Base-by-base conservation (phyloP, 2,113 vertebrate genomes). In the Protomyctophum bolini region DNA sequence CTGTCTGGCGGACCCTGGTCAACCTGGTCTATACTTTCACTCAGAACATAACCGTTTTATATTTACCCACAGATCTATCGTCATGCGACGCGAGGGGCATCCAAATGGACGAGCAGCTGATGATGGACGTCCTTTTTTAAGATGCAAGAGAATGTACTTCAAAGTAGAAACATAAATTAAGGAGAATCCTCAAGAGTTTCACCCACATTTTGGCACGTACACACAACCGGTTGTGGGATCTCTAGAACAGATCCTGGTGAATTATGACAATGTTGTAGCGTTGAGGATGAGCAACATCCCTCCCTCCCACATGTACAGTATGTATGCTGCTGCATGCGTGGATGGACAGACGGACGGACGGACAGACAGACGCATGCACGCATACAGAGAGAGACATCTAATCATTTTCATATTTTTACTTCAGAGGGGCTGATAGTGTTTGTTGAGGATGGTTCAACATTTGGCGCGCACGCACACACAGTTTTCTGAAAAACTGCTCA, bases 121-220 rank as follows among this genome's bases (percentile, higher is more conserved):
- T 73, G 81, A 89, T 73, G 81, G 87, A 89, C 75, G 73, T 73
- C 71, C 72, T 73, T 68, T 21, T 59, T 63, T 50, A 63, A 76
- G 65, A 29, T 81, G 76, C 71, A 57, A 80, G 82, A 76, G 70
- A 69, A 33, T 33, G 33, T 4, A 46, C 88, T 76, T 90, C 76
- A 91, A 87, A 89, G 73, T 67, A 73, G 68, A 50, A 63, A 60
- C 59, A 80, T 76, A 76, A 80, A 87, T 80, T 73, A 45, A 82
- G 51, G 33, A 60, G 77, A 57, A 67, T 9, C 46, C 63, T 52
- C 46, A 46, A 21, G 29, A 33, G 47, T 55, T 69, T 11, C 33
- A 41, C 57, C 10, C 57, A 15, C 49, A 60, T 65, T 67, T 73
- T 46, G 75, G 69, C 60, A 74, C 8, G 51, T 51, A 76, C 55